Evolutionary conservation across 2,797 vertebrate species (phyloP), one percentile per base, ranked within the genome.

Genomic region (Phoebastria nigripes): DNA sequence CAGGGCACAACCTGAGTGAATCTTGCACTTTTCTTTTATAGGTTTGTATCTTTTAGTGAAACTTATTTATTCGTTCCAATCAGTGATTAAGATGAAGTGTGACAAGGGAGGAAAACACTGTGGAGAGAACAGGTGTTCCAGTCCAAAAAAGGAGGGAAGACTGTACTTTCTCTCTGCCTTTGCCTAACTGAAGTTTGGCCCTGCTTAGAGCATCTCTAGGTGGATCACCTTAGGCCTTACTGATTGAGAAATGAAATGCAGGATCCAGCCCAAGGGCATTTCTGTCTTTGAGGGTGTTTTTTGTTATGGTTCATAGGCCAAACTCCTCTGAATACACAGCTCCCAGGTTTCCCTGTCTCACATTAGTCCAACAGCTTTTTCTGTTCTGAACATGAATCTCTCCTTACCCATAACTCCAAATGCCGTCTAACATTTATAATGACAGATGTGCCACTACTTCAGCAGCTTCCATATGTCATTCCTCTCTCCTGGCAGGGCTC

Each of bases 341-440:
- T 95, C 24, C 8, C 33, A 63, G 33, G 17, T 71, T 90, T 35
- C 13, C 17, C 21, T 82, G 24, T 76, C 42, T 90, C 55, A 72
- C 7, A 8, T 66, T 70, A 89, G 20, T 56, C 47, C 52, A 80
- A 25, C 41, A 56, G 17, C 25, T 81, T 94, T 92, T 92, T 51
- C 47, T 89, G 15, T 59, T 77, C 39, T 37, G 42, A 92, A 29
- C 56, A 74, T 85, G 74, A 77, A 85, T 86, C 54, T 88, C 25
- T 83, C 33, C 66, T 94, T 83, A 91, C 41, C 16, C 31, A 8
- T 63, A 87, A 81, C 54, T 94, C 56, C 41, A 88, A 93, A 86
- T 16, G 82, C 93, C 89, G 92, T 94, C 65, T 74, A 88, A 73
- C 59, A 71, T 81, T 87, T 88, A 47, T 81, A 92, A 65, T 69